Base-by-base conservation (phyloP, 2,888 invertebrate species). In the Vanessa cardui region DNA sequence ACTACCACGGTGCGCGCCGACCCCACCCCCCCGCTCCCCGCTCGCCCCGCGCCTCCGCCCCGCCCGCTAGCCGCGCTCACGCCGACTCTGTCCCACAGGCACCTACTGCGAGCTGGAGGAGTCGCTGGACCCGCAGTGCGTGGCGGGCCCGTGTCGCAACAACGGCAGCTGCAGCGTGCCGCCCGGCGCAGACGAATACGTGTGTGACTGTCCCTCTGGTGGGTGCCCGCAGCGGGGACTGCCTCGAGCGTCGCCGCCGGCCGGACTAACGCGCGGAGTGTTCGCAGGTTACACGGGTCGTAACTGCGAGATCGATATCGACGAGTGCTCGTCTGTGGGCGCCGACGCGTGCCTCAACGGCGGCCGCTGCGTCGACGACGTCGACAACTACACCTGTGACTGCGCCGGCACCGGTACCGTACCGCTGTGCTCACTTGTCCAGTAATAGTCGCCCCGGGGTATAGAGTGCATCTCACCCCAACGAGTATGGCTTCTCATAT, bases 311-410 rank as follows among this genome's bases (percentile, higher is more conserved):
- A 93, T 90, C 31, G 95, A 97, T 81, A 89, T 95, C 69, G 96
- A 97, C 85, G 97, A 97, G 81, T 98, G 98, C 88, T 86, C 93
- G 70, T 92, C 95, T 82, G 84, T 92, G 62, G 76, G 72, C 60
- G 87, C 85, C 54, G 87, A 84, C 67, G 95, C 96, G 0, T 97
- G 97, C 82, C 93, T 94, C 74, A 94, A 97, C 88, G 95, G 95
- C 73, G 96, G 96, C 8, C 92, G 90, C 66, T 98, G 98, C 85
- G 87, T 94, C 59, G 96, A 97, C 86, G 95, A 94, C 61, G 92
- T 95, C 75, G 96, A 96, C 84, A 95, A 95, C 78, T 97, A 94
- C 86, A 95, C 94, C 12, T 98, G 98, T 88, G 94, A 96, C 82
- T 98, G 98, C 85, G 88, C 92, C 58, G 94, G 93, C 77, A 97